Evolutionary conservation across 2,113 vertebrate species (phyloP), one percentile per base, ranked within the genome.

Genomic region (Rhineura floridana): DNA sequence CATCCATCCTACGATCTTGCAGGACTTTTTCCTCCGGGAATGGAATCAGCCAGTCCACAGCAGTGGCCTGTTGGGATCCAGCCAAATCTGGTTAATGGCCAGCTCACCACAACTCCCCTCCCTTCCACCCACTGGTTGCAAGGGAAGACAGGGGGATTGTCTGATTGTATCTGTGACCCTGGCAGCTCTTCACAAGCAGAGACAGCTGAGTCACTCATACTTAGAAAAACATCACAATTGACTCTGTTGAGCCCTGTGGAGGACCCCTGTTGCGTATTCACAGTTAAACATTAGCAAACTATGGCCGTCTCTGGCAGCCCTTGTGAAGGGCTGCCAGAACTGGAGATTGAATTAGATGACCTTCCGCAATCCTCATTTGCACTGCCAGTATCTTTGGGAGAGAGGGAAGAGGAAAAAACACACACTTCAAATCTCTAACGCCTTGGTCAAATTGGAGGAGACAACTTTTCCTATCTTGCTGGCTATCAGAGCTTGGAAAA

Each of bases 161-260:
- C 91, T 92, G 90, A 93, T 94, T 96, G 91, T 94, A 94, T 93
- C 93, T 89, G 92, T 95, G 95, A 96, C 92, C 93, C 91, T 94
- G 94, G 91, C 96, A 95, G 93, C 88, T 89, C 86, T 95, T 95
- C 93, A 95, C 94, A 96, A 95, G 94, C 91, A 93, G 90, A 95
- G 94, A 96, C 92, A 96, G 93, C 92, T 95, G 95, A 96, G 94
- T 96, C 96, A 94, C 94, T 96, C 95, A 95, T 96, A 96, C 96
- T 97, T 96, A 94, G 93, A 96, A 95, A 96, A 96, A 96, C 93
- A 96, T 95, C 90, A 95, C 95, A 96, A 91, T 90, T 93, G 91
- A 93, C 93, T 96, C 93, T 92, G 95, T 96, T 96, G 94, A 95
- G 92, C 90, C 93, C 77, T 89, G 91, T 0, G 30, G 90, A 96